Evolutionary conservation across 2,888 invertebrate species (phyloP).

Genomic region (Tanypteryx hageni): DNA sequence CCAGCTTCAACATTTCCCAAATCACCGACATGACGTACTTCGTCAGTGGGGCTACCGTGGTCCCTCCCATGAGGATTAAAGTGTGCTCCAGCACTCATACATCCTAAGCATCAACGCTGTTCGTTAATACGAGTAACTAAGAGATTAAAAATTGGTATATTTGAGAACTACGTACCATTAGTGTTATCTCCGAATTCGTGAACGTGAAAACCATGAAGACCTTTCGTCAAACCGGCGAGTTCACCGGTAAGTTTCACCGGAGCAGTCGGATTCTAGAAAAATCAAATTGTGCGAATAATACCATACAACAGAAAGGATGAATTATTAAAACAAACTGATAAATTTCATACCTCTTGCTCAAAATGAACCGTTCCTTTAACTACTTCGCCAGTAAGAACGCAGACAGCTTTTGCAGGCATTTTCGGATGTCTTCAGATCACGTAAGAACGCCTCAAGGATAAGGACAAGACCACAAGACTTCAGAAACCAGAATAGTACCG

Average conservation of each 20-base stretch:
- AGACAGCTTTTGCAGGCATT: slow-evolving; percentile 85
- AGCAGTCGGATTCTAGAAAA: slow-evolving; percentile 78
- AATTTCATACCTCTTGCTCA: slow-evolving; percentile 82
- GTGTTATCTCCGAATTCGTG: slow-evolving; percentile 98
- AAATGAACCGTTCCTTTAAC: slow-evolving; percentile 90
- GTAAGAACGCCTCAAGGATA: background rate
- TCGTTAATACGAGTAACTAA: background rate
- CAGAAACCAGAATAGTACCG: background rate
- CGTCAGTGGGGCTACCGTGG: slow-evolving; percentile 88
- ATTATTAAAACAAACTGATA: background rate
- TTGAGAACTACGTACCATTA: slow-evolving; percentile 79
- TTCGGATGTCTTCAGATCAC: slow-evolving; percentile 66
- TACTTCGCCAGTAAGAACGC: slow-evolving; percentile 88
- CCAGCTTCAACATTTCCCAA: slow-evolving; percentile 89
- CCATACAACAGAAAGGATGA: no score
- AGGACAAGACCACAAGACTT: no score
- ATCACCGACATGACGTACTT: slow-evolving; percentile 91
- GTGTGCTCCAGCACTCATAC: slow-evolving; percentile 96
- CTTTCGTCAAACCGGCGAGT: slow-evolving; percentile 86
- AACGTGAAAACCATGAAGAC: slow-evolving; percentile 93
- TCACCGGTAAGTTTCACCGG: slow-evolving; percentile 83
- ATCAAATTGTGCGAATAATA: slow-evolving; percentile 21
- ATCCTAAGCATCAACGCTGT: slow-evolving; percentile 75
- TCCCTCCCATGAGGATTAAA: slow-evolving; percentile 90
- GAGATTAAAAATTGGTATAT: background rate